phyloP scores from a whole-genome alignment of 2,113 vertebrate species.

The Actenoides hombroni region DNA sequence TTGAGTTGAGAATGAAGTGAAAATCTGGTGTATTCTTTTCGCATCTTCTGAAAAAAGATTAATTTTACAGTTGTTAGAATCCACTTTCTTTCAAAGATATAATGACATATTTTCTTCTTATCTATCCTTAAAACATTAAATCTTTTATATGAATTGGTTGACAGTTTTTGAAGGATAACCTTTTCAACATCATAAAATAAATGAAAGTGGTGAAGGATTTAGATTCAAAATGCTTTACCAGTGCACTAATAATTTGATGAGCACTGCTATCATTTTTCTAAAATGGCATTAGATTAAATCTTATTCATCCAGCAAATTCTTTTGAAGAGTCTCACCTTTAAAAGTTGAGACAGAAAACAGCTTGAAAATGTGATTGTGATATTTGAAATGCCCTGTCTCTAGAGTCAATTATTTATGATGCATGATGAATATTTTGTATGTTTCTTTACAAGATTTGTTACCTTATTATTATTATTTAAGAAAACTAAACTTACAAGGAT shows the following conservation, averaged over 20 bases:
- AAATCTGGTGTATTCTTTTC: slow-evolving; percentile 5
- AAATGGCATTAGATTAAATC: slow-evolving; percentile 73
- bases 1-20: slow-evolving; percentile 2
- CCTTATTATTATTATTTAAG: not conserved
- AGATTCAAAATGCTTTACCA: slow-evolving; percentile 68
- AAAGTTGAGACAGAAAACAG: slow-evolving; percentile 53
- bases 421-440: not conserved
- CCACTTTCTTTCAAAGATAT: slow-evolving; percentile 61
- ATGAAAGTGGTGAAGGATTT: slow-evolving; percentile 69
- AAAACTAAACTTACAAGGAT: not conserved
- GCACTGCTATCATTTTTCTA: slow-evolving; percentile 68
- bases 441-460: not conserved
- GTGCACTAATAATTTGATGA: slow-evolving; percentile 74
- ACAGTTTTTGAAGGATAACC: slow-evolving; percentile 77
- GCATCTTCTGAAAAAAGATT: slow-evolving; percentile 24
- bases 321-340: slow-evolving; percentile 63
- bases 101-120: slow-evolving; percentile 71
- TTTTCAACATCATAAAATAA: slow-evolving; percentile 77
- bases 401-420: slow-evolving; percentile 35
- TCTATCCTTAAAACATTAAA: slow-evolving; percentile 71
- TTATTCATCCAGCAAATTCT: slow-evolving; percentile 65
- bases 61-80: slow-evolving; percentile 65
- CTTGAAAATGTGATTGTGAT: slow-evolving; percentile 69
- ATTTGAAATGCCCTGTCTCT: slow-evolving; percentile 56
- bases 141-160: slow-evolving; percentile 75